These are phyloP conservation scores for Poecile montanus DNA, from an alignment of 2,797 vertebrate species.

Conservation along the genomic window DNA sequence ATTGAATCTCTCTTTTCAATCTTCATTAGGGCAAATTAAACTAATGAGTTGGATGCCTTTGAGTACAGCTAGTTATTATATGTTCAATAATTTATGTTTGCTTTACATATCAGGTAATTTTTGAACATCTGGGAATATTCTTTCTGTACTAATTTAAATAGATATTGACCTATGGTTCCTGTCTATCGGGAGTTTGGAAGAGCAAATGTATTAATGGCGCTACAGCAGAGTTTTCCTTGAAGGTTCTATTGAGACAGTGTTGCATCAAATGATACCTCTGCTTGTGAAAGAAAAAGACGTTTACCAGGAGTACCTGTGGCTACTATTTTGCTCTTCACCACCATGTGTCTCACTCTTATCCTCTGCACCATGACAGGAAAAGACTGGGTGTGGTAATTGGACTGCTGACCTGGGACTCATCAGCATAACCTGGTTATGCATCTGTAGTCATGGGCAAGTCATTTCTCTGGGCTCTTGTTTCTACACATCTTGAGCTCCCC, in stretches of 20 bases:
- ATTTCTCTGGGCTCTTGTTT: neutral
- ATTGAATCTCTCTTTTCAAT: neutral
- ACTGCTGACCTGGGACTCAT: conserved; percentile 7
- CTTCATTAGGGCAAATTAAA: neutral
- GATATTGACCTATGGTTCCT: neutral
- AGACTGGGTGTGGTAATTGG: conserved; percentile 43
- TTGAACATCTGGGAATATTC: neutral
- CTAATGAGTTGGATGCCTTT: neutral
- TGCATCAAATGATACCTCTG: neutral
- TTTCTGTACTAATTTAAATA: neutral
- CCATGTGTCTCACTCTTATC: neutral
- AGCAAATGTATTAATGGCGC: neutral
- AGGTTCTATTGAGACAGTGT: neutral
- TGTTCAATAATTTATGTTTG: neutral
- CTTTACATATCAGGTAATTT: neutral
- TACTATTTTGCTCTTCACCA: neutral
- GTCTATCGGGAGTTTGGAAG: neutral
- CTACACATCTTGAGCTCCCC: neutral
- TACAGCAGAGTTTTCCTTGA: neutral
- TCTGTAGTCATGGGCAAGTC: neutral
- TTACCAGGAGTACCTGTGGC: neutral
- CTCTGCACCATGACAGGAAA: conserved; percentile 25
- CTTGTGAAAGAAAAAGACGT: neutral
- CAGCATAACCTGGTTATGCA: conserved; percentile 17
- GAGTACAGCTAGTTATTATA: neutral